These are phyloP conservation scores for Dryas iulia DNA, from an alignment of 1,140 invertebrate species.

Conservation along the genomic window DNA sequence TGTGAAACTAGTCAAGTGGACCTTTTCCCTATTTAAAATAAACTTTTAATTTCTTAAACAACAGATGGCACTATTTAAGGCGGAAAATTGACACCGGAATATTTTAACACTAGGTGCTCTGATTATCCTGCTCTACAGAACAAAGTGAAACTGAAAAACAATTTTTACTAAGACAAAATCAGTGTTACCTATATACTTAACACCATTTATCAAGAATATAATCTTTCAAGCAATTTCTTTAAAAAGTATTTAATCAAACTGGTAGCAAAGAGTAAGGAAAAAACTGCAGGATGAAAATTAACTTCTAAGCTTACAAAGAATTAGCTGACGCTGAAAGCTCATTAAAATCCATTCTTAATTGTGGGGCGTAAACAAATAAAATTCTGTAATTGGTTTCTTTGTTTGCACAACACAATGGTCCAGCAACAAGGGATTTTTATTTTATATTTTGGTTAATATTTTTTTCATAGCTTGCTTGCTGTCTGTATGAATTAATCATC, in stretches of 20 bases:
- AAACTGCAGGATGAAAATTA: constrained; percentile 4
- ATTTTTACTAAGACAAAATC: no score
- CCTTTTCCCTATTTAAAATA: no score
- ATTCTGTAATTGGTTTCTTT: constrained; percentile 38
- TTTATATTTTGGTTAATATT: constrained; percentile 6
- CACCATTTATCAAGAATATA: no score
- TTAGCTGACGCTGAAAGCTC: constrained; percentile 23
- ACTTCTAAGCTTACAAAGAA: constrained; percentile 12
- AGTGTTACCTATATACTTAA: no score
- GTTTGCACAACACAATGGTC: constrained; percentile 15
- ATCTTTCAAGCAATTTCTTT: not conserved
- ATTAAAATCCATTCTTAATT: constrained; percentile 27
- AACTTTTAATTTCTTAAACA: no score
- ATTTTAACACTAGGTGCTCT: no score
- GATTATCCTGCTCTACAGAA: no score
- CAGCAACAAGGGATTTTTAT: constrained; percentile 11
- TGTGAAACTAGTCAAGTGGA: no score
- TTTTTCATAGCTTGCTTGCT: constrained; percentile 8
- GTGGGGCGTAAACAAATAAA: constrained; percentile 29
- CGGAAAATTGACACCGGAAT: no score
- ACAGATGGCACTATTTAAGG: no score
- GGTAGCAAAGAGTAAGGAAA: not conserved
- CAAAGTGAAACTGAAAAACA: no score
- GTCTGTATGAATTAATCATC: not conserved
- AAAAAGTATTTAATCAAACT: not conserved